phyloP scores from a whole-genome alignment of 92 coral and sea anemone genomes.

The Nematostella vectensis region DNA sequence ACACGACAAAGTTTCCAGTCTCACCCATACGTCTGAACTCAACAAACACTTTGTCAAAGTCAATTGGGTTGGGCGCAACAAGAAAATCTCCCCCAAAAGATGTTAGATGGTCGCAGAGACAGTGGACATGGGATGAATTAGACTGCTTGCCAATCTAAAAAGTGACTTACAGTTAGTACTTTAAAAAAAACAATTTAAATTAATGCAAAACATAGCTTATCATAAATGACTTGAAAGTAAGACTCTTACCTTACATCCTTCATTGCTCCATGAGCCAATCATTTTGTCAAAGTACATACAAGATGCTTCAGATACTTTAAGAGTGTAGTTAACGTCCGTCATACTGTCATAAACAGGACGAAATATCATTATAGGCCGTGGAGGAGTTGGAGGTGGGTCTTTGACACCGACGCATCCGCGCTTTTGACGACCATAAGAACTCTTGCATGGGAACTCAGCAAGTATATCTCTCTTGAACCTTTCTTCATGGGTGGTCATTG shows the following conservation, averaged over 20 bases:
- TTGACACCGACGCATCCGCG: constrained; percentile 74
- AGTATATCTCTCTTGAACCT: constrained; percentile 27
- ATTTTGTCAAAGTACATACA: constrained; percentile 77
- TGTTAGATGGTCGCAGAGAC: constrained; percentile 67
- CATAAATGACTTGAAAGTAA: no score
- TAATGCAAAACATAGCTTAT: background rate
- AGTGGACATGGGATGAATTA: constrained; percentile 41
- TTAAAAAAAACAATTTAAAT: background rate
- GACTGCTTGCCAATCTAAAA: constrained; percentile 63
- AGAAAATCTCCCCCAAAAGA: constrained; percentile 86
- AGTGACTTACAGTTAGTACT: no score
- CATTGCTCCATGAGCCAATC: constrained; percentile 56
- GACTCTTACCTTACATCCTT: constrained; percentile 76
- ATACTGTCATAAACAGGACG: constrained; percentile 54
- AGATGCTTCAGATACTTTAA: constrained; percentile 50
- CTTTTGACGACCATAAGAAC: constrained; percentile 66
- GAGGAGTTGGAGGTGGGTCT: constrained; percentile 71
- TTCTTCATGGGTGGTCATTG: background rate
- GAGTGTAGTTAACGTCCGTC: constrained; percentile 76
- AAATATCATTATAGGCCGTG: constrained; percentile 53
- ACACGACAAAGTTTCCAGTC: constrained; percentile 71
- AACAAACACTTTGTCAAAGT: constrained; percentile 77
- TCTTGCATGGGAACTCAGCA: constrained; percentile 40
- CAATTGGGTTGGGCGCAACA: constrained; percentile 85
- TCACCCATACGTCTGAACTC: constrained; percentile 66